Evolutionary conservation across 2,797 vertebrate genomes (phyloP).

Genomic region (Phoebastria nigripes): DNA sequence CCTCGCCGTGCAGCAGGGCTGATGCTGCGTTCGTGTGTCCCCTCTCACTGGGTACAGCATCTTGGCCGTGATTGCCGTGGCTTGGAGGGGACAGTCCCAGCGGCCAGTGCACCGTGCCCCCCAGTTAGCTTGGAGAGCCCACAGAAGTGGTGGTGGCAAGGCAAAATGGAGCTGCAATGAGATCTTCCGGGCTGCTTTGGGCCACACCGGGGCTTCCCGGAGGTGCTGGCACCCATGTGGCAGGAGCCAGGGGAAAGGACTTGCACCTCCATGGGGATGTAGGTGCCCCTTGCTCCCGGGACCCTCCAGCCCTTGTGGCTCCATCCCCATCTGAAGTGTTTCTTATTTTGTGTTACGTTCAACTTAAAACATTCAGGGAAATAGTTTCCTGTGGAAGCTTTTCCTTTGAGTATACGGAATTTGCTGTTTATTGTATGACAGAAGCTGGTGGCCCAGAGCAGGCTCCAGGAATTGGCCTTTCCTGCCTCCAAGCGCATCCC

Average conservation of each 20-base stretch:
- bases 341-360: background rate
- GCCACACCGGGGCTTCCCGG: fast-evolving
- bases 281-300: background rate
- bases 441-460: background rate
- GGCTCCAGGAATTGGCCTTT: background rate
- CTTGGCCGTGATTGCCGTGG: fast-evolving
- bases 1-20: fast-evolving
- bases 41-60: background rate
- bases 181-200: background rate
- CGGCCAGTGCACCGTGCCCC: fast-evolving
- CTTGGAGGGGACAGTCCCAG: background rate
- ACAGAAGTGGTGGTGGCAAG: fast-evolving
- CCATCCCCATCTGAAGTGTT: background rate
- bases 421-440: background rate
- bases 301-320: background rate
- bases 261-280: background rate
- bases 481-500: fast-evolving
- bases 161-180: too few species aligned
- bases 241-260: background rate
- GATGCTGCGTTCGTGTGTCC: fast-evolving
- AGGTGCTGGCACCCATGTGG: background rate
- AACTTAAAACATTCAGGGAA: background rate
- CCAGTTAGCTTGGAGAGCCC: fast-evolving
- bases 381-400: background rate
- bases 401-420: fast-evolving